Percentiles rank a stretch among this genome's conserved stretches.
phyloP scores from a whole-genome alignment of 2,888 invertebrate species.

The Hypercompe scribonia region DNA sequence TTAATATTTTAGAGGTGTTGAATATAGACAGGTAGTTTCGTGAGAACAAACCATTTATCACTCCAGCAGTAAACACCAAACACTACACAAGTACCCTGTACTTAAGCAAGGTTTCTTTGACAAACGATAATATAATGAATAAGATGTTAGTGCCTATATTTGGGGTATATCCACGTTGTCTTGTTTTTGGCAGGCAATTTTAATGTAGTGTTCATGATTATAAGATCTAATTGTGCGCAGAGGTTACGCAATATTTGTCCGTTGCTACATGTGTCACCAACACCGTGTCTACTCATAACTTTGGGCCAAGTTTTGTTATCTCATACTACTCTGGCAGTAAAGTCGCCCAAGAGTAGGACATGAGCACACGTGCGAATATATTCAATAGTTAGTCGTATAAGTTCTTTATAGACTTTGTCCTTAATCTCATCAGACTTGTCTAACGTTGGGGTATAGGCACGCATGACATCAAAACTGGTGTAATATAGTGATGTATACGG shows the following conservation, averaged over 20 bases:
- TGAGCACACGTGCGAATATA: not conserved
- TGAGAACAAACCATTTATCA: not conserved
- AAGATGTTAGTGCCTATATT: no score
- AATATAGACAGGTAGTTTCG: not conserved
- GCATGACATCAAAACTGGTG: slow-evolving; percentile 47
- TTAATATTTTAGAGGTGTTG: not conserved
- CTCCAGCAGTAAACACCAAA: slow-evolving; percentile 1
- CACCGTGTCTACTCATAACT: slow-evolving; percentile 47
- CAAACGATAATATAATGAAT: no score
- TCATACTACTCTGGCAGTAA: not conserved
- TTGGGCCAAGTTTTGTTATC: not conserved
- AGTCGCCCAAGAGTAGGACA: not conserved
- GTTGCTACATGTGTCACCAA: slow-evolving; percentile 16
- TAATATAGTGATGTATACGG: slow-evolving; percentile 32
- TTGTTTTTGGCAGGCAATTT: slow-evolving; percentile 44
- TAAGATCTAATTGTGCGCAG: slow-evolving; percentile 39
- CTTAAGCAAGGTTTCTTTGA: slow-evolving; percentile 15
- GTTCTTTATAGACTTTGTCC: slow-evolving; percentile 24
- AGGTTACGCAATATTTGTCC: slow-evolving; percentile 40
- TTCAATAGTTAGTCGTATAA: slow-evolving; percentile 15
- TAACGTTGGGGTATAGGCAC: slow-evolving; percentile 49
- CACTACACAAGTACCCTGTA: not conserved
- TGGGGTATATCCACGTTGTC: no score
- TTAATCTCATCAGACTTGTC: slow-evolving; percentile 16
- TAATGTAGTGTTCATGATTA: slow-evolving; percentile 44